phyloP scores from a whole-genome alignment of 2,888 invertebrate species.

The Galerucella pusilla region DNA sequence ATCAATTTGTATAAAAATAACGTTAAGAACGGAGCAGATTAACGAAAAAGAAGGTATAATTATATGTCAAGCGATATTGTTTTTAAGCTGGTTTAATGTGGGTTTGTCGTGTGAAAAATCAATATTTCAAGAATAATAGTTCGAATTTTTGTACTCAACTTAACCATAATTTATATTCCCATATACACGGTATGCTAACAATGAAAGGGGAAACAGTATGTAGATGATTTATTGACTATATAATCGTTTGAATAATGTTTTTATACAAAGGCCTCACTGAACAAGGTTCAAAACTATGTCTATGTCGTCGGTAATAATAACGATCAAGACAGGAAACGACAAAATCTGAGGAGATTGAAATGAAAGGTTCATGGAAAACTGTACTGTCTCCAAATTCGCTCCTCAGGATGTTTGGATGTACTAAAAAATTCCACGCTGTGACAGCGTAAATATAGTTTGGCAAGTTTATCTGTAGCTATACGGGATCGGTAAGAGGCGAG shows the following conservation, averaged over 20 bases:
- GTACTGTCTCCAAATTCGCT: too few relatives aligned
- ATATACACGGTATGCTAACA: too few relatives aligned
- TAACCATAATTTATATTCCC: not conserved
- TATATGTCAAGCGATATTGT: constrained; percentile 7
- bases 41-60: constrained; percentile 2
- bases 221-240: not conserved
- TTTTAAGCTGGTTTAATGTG: constrained; percentile 4
- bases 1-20: not conserved
- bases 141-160: not conserved
- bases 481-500: too few relatives aligned
- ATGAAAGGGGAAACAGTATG: not conserved
- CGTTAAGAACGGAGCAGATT: not conserved
- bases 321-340: too few relatives aligned
- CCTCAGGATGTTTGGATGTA: too few relatives aligned
- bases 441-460: too few relatives aligned
- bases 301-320: not conserved
- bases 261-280: not conserved
- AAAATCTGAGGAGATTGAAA: too few relatives aligned
- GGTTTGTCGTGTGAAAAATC: constrained; percentile 12
- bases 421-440: too few relatives aligned
- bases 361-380: too few relatives aligned
- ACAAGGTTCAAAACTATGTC: not conserved
- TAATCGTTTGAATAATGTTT: not conserved
- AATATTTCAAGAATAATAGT: constrained; percentile 11
- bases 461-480: too few relatives aligned